Base-by-base conservation (phyloP, 1,140 invertebrate genomes). In the Tetragnatha versicolor region DNA sequence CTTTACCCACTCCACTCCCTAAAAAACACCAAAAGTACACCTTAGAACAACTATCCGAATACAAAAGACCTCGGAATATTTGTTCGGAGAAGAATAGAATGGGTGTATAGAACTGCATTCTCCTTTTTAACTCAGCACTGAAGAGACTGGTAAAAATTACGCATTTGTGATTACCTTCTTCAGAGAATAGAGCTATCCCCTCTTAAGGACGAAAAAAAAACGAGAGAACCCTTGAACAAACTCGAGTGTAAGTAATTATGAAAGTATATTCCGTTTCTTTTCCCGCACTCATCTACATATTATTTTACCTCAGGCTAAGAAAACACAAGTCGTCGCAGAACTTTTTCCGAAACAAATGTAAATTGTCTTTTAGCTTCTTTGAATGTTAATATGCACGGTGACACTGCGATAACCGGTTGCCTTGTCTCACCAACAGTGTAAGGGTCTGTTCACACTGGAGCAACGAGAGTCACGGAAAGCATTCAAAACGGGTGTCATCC, bases 161-260 rank as follows among this genome's bases (percentile, higher is more conserved):
- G 12, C 35, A 42, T 65, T 65, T 65, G 35, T 65, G 61, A 65
- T 65, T 65, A 65, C 61, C 39, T 65, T 65, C 42, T 35, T 65
- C 39, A 25, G 42, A 42, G 27, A 42, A 29, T 39, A 65, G 42
- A 65, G 37, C 42, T 42, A 65, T 9, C 29, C 31, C 29, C 10
- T n/a, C n/a, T n/a, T n/a, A 35, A 3, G 20, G 31, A 29, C 7
- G 35, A 58, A 58, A n/a, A 35, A 63, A 42, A 12, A 60, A 14
- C 17, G 6, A 66, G 14, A 68, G 37, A 10, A 51, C 25, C 17
- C n/a, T n/a, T 45, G 12, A 68, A 51, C 42, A 68, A 65, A 65
- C 61, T 65, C 17, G 61, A 45, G 65, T 68, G 47, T 39, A 51
- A 70, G 68, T 70, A 70, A 70, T 70, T 70, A 70, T 53, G 35